Base-by-base conservation (phyloP, 2,888 invertebrate genomes). In the Meiosimyza decipiens region DNA sequence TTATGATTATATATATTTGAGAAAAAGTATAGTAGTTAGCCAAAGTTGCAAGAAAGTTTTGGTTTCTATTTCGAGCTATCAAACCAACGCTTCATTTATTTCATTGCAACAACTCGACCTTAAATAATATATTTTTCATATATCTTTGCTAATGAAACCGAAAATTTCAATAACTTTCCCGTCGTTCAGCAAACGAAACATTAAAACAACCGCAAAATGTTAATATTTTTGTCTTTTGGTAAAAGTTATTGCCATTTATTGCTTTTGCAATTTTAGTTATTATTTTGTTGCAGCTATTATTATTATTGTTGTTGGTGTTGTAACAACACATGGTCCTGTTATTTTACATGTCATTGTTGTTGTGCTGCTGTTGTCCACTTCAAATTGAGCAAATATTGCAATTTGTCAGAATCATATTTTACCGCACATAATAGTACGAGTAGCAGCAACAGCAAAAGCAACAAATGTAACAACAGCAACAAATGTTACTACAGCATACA, bases 361-460 rank as follows among this genome's bases (percentile, higher is more conserved):
- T 57, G 28, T 64, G 54, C 57, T 64, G 50, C 51, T 18, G 64
- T 47, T 65, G 65, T 65, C 59, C 71, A 71, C 64, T 71, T 67
- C 65, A 66, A 65, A 71, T 57, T 66, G 66, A 60, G 71, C 64
- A 64, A 64, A 64, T 66, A 71, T 57, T 71, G 71, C 71, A 65
- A 71, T 71, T 71, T 71, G 66, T 66, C 71, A 71, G 71, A 71
- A 59, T 71, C 57, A 67, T 67, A 28, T 55, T 49, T 71, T 15
- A 5, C 12, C 60, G 50, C 22, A 40, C 47, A 40, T 62, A 40
- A 6, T 22, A 28, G 22, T 18, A 11, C 3, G 54, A 12, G 18
- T 57, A 33, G 18, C 52, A 52, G 49, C 28, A 65, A 22, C 22
- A 22, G 22, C 22, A 22, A 22, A 22, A 22, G 50, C n/a, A 52